phyloP scores from a whole-genome alignment of 2,797 vertebrate genomes.

The Antennarius maculatus region DNA sequence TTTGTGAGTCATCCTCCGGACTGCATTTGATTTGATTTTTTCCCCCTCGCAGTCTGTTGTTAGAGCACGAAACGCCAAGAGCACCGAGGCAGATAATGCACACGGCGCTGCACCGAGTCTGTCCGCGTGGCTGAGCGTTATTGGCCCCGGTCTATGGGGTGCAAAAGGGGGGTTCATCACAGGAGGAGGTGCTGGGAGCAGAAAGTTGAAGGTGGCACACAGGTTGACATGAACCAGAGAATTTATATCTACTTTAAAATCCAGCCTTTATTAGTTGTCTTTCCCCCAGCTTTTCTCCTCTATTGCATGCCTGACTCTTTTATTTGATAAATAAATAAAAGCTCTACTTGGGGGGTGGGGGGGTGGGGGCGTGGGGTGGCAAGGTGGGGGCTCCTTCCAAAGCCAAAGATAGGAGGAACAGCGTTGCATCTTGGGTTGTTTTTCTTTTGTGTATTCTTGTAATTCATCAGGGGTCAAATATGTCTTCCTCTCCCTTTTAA shows the following conservation, averaged over 20 bases:
- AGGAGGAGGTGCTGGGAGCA: conserved; percentile 50
- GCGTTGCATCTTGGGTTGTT: conserved; percentile 52
- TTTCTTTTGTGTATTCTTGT: conserved; percentile 69
- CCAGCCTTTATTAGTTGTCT: conserved; percentile 40
- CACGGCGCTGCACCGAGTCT: conserved; percentile 39
- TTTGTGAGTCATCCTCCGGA: conserved; percentile 48
- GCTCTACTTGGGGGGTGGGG: conserved; percentile 46
- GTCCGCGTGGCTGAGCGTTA: conserved; percentile 60
- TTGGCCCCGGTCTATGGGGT: conserved; percentile 49
- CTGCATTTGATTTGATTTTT: conserved; percentile 23
- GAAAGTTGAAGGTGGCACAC: conserved; percentile 50
- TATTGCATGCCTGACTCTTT: conserved; percentile 57
- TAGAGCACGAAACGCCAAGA: conserved; percentile 49
- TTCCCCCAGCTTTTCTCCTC: conserved; percentile 29
- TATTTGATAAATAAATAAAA: conserved; percentile 81
- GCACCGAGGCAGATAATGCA: conserved; percentile 58
- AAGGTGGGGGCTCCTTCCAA: conserved; percentile 50
- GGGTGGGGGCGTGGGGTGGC: too few relatives aligned
- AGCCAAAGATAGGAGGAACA: conserved; percentile 63
- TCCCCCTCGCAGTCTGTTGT: conserved; percentile 40
- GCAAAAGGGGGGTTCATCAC: conserved; percentile 36
- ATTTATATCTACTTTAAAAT: conserved; percentile 23
- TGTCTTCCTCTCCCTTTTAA: conserved; percentile 78
- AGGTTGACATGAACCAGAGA: conserved; percentile 47
- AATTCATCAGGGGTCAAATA: conserved; percentile 78